These are phyloP conservation scores for Kuschelorhynchus macadamiae DNA, from an alignment of 2,888 invertebrate species.

Conservation along the genomic window DNA sequence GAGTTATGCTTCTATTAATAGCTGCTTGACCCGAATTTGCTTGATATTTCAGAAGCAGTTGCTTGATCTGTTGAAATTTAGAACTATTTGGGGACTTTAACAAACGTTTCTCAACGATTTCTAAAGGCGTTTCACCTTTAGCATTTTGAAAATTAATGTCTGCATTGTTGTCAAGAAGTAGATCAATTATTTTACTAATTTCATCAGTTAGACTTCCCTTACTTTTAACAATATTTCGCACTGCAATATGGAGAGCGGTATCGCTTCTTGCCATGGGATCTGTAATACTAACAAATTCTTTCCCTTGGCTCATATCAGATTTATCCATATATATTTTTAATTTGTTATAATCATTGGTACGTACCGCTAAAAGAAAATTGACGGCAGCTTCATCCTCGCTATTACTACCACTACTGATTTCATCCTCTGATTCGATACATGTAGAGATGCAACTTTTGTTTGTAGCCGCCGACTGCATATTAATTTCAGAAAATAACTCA, in stretches of 20 bases:
- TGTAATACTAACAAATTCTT: neutral
- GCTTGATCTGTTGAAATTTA: constrained; percentile 5
- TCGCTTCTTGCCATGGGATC: neutral
- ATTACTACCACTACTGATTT: no score
- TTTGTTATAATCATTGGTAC: neutral
- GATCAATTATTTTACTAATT: constrained; percentile 6
- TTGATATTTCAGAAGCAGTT: neutral
- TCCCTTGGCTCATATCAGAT: no score
- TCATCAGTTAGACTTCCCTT: neutral
- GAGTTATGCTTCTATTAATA: neutral
- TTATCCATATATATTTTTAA: neutral
- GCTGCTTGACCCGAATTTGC: no score
- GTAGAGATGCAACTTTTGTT: no score
- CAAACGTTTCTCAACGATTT: constrained; percentile 5
- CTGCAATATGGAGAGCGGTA: neutral
- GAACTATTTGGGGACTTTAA: constrained; percentile 2
- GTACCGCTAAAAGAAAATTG: constrained; percentile 1
- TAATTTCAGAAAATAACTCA: no score
- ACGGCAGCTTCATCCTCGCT: neutral
- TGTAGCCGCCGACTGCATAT: no score
- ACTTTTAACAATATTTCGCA: constrained; percentile 10
- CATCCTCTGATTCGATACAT: no score
- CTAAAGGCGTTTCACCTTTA: neutral
- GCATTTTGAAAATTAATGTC: constrained; percentile 8
- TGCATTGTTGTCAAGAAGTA: constrained; percentile 15